Evolutionary conservation across 1,140 invertebrate genomes (phyloP), one percentile per base, ranked within the genome.

Genomic region (Pomacea maculata): DNA sequence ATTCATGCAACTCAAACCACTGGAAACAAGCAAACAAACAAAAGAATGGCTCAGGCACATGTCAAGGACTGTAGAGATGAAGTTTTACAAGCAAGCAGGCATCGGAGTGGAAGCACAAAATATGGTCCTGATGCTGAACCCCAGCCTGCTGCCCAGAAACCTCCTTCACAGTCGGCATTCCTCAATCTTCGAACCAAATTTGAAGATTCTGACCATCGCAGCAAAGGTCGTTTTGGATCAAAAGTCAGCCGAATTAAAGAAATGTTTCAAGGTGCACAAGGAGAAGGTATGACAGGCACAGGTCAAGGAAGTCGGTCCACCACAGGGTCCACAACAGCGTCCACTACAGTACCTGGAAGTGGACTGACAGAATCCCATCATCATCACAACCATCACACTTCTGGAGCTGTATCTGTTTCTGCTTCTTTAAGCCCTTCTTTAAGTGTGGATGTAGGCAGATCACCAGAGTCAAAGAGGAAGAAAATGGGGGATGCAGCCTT

Each of bases 231-330:
- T 52, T 86, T 83, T 79, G 85, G 88, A 1, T 83, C 84, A 55
- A 87, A 85, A 70, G 88, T 88, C 3, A 87, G 84, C 74, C 83
- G 84, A 71, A 85, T 88, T 34, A 88, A 87, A 78, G 84, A 87
- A 67, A 86, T 84, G 82, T 88, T 87, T 72, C 85, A 88, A 67
- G 65, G 68, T 29, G 79, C 63, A 9, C 54, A 68, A 15, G 82
- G 72, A 6, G 78, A 74, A 54, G 81, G 68, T 21, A 77, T 74
- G n/a, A 76, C 75, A 8, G 80, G 79, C 14, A 25, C 67, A 25
- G 67, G 21, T 8, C 29, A 21, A 10, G 67, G 21, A 68, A 34
- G 21, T 19, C 9, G 10, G 67, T 21, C 67, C 19, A 34, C 67
- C 9, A 21, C 67, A 45, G 21, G 77, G 57, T 45, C 34, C 34